phyloP scores from a whole-genome alignment of 2,888 invertebrate species.

The Erannis defoliaria region DNA sequence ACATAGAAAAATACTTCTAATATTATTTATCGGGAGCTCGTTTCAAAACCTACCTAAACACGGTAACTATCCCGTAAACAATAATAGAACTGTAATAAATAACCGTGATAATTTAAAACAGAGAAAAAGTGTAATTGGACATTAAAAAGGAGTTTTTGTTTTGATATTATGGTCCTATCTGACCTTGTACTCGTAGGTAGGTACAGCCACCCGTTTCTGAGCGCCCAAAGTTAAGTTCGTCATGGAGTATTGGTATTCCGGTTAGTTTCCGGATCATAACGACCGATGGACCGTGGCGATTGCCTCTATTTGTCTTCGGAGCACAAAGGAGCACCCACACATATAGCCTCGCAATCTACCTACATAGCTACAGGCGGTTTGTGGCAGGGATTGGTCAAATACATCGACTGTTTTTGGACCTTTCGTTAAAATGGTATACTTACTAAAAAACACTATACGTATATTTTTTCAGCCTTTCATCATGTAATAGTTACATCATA shows the following conservation, averaged over 20 bases:
- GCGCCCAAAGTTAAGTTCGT: constrained; percentile 40
- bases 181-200: neutral
- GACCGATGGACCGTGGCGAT: constrained; percentile 69
- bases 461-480: no score
- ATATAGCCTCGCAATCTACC: constrained; percentile 40
- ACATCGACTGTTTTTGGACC: constrained; percentile 23
- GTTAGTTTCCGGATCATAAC: constrained; percentile 69
- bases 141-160: no score
- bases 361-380: constrained; percentile 35
- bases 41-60: no score
- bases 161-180: no score
- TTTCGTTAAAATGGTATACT: neutral
- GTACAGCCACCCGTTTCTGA: neutral
- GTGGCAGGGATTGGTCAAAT: constrained; percentile 39
- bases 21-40: no score
- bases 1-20: no score
- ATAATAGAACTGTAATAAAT: no score
- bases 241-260: constrained; percentile 57
- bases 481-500: no score
- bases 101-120: no score
- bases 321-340: constrained; percentile 53
- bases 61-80: no score
- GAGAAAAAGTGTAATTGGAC: no score
- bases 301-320: constrained; percentile 72
- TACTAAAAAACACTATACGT: no score